Base-by-base conservation (phyloP, 2,888 invertebrate genomes). In the Pachliopta kotzebuea region DNA sequence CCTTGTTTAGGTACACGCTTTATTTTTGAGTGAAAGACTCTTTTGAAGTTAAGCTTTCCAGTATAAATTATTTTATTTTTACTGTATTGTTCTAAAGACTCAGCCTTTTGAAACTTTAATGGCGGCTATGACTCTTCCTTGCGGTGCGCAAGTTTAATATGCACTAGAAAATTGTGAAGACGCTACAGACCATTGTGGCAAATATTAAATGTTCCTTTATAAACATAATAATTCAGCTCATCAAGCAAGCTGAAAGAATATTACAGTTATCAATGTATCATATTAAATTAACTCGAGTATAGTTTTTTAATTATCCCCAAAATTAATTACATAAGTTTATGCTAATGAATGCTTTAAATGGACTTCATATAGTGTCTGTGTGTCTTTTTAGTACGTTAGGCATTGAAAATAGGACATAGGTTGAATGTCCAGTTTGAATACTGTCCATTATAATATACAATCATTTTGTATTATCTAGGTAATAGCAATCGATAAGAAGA, bases 1-100 rank as follows among this genome's bases (percentile, higher is more conserved):
- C 91, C 91, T 91, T 91, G 90, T 89, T 91, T 90, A 89, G 88
- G 89, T 90, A 88, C 90, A 90, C 89, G 90, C 90, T 90, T 90
- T 90, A 90, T 90, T 90, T 90, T 90, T 90, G 89, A 90, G 89
- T 89, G 88, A 90, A 90, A 90, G 86, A 88, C 88, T 90, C 90
- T 90, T 90, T 91, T 91, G 90, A 90, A 90, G 90, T 90, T 90
- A 88, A 90, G 90, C 88, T 90, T 86, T 87, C 84, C 89, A 82
- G 90, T 90, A 89, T 90, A 91, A 89, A 90, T 90, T 89, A 91
- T 90, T 88, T 89, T 87, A 89, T 89, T 90, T 90, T 87, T 86
- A 84, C 80, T 85, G 87, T 88, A 88, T 90, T 90, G 90, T 90
- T 88, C 84, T 85, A 85, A 85, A 84, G 80, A 85, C 82, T 78